These are phyloP conservation scores for Trinorchestia longiramus DNA, from an alignment of 1,140 invertebrate genomes.

Conservation along the genomic window DNA sequence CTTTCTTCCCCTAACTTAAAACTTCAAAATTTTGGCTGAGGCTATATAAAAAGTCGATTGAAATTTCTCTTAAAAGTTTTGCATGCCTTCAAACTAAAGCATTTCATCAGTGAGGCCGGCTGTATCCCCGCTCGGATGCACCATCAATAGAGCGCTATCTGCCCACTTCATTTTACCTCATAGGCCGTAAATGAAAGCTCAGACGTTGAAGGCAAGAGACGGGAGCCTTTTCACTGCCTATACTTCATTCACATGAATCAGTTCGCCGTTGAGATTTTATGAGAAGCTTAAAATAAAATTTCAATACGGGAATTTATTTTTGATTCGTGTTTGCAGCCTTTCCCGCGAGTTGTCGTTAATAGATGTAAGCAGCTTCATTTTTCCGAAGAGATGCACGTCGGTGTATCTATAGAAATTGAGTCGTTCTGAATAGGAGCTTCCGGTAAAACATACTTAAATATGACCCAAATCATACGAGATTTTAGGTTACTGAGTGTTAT, in stretches of 20 bases:
- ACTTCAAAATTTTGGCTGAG: background rate
- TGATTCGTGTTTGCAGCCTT: background rate
- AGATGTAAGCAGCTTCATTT: background rate
- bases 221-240: background rate
- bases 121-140: background rate
- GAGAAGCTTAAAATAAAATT: background rate
- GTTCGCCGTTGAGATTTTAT: background rate
- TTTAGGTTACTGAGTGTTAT: too few relatives aligned
- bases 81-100: background rate
- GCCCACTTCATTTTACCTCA: background rate
- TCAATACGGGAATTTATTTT: background rate
- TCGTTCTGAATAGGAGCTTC: too few relatives aligned
- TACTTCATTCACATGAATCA: background rate
- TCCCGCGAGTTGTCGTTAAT: background rate
- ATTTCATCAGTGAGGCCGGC: background rate
- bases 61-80: background rate
- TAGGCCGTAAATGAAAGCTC: background rate
- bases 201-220: background rate
- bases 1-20: background rate
- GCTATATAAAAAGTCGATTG: background rate
- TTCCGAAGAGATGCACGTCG: background rate
- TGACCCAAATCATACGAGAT: too few relatives aligned
- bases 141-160: conserved; percentile 6
- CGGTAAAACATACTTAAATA: too few relatives aligned
- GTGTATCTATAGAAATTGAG: background rate